These are phyloP conservation scores for Paramormyrops kingsleyae DNA, from an alignment of 2,113 vertebrate genomes.

Conservation along the genomic window DNA sequence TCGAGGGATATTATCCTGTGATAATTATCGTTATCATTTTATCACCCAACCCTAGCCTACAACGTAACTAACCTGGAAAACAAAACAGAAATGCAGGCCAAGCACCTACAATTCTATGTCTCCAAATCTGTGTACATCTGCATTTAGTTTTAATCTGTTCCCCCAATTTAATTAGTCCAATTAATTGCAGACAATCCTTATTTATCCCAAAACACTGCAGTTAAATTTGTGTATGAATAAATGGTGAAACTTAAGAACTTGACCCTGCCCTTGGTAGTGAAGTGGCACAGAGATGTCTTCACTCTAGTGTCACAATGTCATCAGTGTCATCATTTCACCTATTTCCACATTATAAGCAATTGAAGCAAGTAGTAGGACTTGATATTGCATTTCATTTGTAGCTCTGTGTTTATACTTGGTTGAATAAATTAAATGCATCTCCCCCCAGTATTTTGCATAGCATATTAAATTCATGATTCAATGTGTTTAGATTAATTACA, in stretches of 20 bases:
- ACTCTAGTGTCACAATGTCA: background rate
- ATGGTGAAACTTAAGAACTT: background rate
- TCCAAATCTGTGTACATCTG: background rate
- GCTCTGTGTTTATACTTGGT: background rate
- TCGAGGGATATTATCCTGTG: too few relatives aligned
- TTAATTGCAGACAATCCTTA: background rate
- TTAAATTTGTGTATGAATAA: background rate
- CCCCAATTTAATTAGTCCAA: background rate
- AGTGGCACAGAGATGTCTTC: background rate
- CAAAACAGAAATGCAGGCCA: background rate
- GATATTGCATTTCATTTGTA: background rate
- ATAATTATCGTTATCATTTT: too few relatives aligned
- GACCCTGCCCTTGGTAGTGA: background rate
- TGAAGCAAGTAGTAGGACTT: background rate
- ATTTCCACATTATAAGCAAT: background rate
- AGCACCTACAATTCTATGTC: background rate
- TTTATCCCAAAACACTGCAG: background rate
- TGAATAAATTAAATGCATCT: background rate
- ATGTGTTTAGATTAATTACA: background rate
- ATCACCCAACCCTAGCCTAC: background rate
- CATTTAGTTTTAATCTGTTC: background rate
- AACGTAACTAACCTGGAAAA: background rate
- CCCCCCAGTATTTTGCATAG: background rate
- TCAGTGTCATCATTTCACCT: background rate
- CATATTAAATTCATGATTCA: background rate